phyloP scores from a whole-genome alignment of 1,140 invertebrate genomes.

The Caerostris darwini region DNA sequence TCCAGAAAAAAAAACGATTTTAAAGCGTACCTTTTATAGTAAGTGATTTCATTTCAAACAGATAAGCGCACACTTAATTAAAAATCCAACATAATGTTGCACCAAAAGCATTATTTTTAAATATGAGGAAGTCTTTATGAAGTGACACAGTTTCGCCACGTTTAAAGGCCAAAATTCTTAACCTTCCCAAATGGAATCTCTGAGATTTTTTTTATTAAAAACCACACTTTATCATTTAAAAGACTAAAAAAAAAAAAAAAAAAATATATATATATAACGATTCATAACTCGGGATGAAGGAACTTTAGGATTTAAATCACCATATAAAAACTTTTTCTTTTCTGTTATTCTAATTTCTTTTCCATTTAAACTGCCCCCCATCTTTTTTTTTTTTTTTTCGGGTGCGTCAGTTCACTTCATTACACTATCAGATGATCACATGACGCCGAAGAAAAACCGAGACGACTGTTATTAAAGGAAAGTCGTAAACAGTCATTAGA shows the following conservation, averaged over 20 bases:
- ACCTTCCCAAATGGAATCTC: not conserved
- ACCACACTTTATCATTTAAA: not conserved
- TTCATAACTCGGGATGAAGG: constrained; percentile 13
- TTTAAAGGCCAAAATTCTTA: not conserved
- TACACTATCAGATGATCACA: constrained; percentile 65
- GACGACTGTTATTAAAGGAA: constrained; percentile 72
- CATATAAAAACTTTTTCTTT: not conserved
- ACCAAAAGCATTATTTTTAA: too few relatives aligned
- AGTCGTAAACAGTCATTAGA: constrained; percentile 77
- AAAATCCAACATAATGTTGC: too few relatives aligned
- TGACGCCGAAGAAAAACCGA: constrained; percentile 49
- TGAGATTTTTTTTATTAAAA: not conserved
- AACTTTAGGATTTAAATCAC: constrained; percentile 9
- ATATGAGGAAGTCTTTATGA: too few relatives aligned
- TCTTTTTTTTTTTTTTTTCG: not conserved
- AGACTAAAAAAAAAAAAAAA: not conserved
- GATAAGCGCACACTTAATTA: too few relatives aligned
- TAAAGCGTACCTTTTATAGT: too few relatives aligned
- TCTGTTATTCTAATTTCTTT: constrained; percentile 14
- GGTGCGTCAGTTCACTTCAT: constrained; percentile 72
- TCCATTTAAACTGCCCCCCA: not conserved
- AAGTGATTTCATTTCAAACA: too few relatives aligned
- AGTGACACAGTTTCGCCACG: not conserved
- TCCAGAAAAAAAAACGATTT: too few relatives aligned
- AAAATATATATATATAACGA: not conserved